Conservation (phyloP, 2,888 invertebrate species). For the Mythimna lalbum region DNA sequence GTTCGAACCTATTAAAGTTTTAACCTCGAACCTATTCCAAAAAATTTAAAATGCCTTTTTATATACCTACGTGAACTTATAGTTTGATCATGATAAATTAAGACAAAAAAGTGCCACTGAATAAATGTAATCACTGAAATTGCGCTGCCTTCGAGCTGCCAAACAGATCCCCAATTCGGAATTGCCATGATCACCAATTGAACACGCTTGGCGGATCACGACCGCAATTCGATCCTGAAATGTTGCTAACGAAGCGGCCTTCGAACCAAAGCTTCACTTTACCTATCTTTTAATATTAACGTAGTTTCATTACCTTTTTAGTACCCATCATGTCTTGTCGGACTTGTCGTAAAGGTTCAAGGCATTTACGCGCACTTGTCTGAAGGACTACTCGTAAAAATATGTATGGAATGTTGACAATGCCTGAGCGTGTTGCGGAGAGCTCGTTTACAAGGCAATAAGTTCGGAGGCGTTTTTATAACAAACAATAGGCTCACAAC, state of each 20-base stretch:
- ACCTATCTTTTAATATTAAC: conserved; percentile 32
- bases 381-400: conserved; percentile 48
- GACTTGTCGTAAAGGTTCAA: conserved; percentile 35
- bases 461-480: conserved; percentile 71
- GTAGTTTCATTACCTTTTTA: conserved; percentile 29
- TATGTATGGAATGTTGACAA: conserved; percentile 53
- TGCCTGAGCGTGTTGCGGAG: conserved; percentile 50
- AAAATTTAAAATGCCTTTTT: not conserved
- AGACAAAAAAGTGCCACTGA: not conserved
- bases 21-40: too few species aligned
- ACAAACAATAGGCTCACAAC: conserved; percentile 73
- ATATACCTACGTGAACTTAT: not conserved
- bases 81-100: not conserved
- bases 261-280: conserved; percentile 31
- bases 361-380: conserved; percentile 18
- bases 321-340: conserved; percentile 24
- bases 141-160: not conserved
- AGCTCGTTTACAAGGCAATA: conserved; percentile 65
- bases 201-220: conserved; percentile 39
- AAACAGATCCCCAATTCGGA: conserved; percentile 21
- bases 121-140: not conserved
- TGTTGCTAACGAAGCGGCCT: conserved; percentile 34
- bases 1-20: not conserved
- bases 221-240: conserved; percentile 45
- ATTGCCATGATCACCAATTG: conserved; percentile 48